phyloP scores from a whole-genome alignment of 2,113 vertebrate genomes.

The Nothocercus nigrocapillus region DNA sequence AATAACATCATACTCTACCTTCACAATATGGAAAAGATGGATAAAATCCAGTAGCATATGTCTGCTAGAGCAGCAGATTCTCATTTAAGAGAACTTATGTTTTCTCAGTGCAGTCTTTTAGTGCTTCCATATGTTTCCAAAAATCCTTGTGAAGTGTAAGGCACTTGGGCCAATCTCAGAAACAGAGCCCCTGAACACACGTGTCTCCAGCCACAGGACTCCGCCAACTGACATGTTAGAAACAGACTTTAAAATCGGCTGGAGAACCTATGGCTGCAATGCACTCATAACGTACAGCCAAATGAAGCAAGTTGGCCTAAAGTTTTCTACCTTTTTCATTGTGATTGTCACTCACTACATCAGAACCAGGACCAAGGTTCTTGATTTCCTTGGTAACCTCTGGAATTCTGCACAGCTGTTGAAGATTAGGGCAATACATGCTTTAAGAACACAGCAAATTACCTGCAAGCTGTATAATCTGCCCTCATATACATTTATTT shows the following conservation, averaged over 20 bases:
- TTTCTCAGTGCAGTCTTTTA: slow-evolving; percentile 72
- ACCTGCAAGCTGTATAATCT: not conserved
- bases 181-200: slow-evolving; percentile 28
- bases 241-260: slow-evolving; percentile 8
- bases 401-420: not conserved
- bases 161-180: slow-evolving; percentile 44
- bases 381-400: not conserved
- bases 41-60: slow-evolving; percentile 73
- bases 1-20: slow-evolving; percentile 64
- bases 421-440: not conserved
- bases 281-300: not conserved
- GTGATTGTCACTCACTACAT: not conserved
- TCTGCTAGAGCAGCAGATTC: slow-evolving; percentile 62
- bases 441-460: not conserved
- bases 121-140: slow-evolving; percentile 68
- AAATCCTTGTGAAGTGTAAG: slow-evolving; percentile 60
- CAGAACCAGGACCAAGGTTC: not conserved
- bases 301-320: not conserved
- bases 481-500: not conserved
- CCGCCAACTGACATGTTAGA: not conserved
- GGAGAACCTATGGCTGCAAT: not conserved
- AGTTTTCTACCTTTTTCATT: not conserved
- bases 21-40: slow-evolving; percentile 68
- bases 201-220: not conserved
- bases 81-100: slow-evolving; percentile 72